Evolutionary conservation across 2,888 invertebrate genomes (phyloP).

Genomic region (Tipula confusa): DNA sequence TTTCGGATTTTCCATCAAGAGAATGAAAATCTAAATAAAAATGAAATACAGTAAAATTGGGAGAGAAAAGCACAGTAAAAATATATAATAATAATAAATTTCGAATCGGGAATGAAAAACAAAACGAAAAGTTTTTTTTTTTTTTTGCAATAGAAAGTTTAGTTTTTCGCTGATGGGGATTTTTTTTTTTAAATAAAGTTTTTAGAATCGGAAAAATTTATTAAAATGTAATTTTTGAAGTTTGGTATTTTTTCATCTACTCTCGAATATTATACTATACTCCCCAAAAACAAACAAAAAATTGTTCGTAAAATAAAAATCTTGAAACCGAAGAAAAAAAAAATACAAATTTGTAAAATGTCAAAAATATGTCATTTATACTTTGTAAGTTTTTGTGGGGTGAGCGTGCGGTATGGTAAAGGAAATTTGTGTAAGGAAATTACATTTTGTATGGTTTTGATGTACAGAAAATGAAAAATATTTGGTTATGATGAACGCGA

Average conservation of each 20-base stretch:
- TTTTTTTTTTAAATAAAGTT: conserved; percentile 9
- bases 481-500: no score
- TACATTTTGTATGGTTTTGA: not conserved
- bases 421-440: not conserved
- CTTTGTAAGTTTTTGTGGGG: not conserved
- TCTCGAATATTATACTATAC: no score
- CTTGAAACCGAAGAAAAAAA: not conserved
- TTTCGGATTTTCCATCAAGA: not conserved
- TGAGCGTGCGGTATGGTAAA: no score
- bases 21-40: not conserved
- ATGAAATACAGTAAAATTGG: not conserved
- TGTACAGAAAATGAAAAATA: not conserved
- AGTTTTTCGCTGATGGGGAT: conserved; percentile 15
- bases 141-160: not conserved
- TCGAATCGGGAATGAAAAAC: not conserved
- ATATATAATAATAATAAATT: not conserved
- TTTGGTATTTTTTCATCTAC: not conserved
- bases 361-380: not conserved
- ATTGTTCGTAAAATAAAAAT: not conserved
- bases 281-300: not conserved
- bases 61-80: not conserved
- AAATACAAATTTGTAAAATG: not conserved
- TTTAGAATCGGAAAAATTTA: not conserved
- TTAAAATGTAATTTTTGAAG: conserved; percentile 20
- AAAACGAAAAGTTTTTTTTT: not conserved